These are phyloP conservation scores for Tetragonisca angustula DNA, from an alignment of 2,888 invertebrate genomes.

Conservation along the genomic window DNA sequence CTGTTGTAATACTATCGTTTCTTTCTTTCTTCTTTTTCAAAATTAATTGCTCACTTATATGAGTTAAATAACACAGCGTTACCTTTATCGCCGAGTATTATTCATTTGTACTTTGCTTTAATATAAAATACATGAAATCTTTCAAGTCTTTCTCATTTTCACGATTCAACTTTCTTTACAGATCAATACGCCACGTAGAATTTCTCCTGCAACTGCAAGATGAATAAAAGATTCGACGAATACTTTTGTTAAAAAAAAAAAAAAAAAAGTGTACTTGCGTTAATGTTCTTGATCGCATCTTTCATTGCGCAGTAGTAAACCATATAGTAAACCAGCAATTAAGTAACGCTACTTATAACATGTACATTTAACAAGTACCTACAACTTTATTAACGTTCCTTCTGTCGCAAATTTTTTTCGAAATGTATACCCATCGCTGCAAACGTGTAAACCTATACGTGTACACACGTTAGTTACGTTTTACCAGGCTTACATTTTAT, in stretches of 20 bases:
- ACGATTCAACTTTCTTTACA: not conserved
- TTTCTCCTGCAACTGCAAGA: not conserved
- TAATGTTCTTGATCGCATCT: not conserved
- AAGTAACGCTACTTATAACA: not conserved
- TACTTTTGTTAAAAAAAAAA: not conserved
- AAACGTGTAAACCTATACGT: too few species aligned
- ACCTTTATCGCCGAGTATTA: not conserved
- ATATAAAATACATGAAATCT: not conserved
- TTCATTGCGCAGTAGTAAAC: too few species aligned
- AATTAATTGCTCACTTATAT: not conserved
- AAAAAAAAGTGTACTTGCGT: too few species aligned
- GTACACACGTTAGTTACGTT: not conserved
- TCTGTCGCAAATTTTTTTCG: not conserved
- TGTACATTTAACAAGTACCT: not conserved
- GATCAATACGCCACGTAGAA: not conserved
- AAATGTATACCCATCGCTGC: constrained; percentile 2
- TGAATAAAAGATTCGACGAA: not conserved
- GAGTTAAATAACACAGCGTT: not conserved
- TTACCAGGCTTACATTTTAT: constrained; percentile 20
- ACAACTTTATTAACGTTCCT: constrained; percentile 5
- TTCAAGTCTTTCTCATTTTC: not conserved
- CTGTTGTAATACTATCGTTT: not conserved
- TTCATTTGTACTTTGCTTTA: too few species aligned
- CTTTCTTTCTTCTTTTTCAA: not conserved
- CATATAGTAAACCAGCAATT: not conserved